Percentiles rank a stretch among this genome's conserved stretches.
Evolutionary conservation across 2,113 vertebrate genomes (phyloP).

Genomic region (Indicator indicator): DNA sequence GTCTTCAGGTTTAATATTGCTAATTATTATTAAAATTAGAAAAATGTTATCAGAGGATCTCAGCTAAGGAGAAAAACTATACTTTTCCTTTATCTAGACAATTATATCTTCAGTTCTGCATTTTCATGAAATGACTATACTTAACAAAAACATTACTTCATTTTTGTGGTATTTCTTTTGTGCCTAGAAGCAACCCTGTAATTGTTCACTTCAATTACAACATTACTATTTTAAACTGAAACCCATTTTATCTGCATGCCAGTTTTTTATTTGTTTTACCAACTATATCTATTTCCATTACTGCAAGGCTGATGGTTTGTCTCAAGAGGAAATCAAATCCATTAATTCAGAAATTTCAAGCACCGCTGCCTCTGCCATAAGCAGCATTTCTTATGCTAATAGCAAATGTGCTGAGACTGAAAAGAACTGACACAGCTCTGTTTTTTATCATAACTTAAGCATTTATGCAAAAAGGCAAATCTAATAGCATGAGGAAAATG

Average conservation of each 20-base stretch:
- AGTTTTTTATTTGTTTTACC: slow-evolving; percentile 86
- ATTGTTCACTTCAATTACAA: slow-evolving; percentile 84
- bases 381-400: slow-evolving; percentile 86
- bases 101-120: slow-evolving; percentile 73
- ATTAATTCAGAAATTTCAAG: slow-evolving; percentile 89
- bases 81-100: slow-evolving; percentile 67
- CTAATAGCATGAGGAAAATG: slow-evolving; percentile 76
- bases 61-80: slow-evolving; percentile 62
- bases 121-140: slow-evolving; percentile 70
- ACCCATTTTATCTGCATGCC: slow-evolving; percentile 83
- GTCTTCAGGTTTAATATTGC: slow-evolving; percentile 54
- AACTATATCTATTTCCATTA: slow-evolving; percentile 87
- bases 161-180: slow-evolving; percentile 81
- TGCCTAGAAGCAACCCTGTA: slow-evolving; percentile 80
- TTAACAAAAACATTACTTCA: slow-evolving; percentile 82
- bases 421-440: slow-evolving; percentile 77
- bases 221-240: slow-evolving; percentile 84
- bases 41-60: slow-evolving; percentile 71
- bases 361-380: slow-evolving; percentile 81
- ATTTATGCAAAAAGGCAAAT: slow-evolving; percentile 81
- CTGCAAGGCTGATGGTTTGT: slow-evolving; percentile 84
- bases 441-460: slow-evolving; percentile 81
- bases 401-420: slow-evolving; percentile 79
- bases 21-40: slow-evolving; percentile 70
- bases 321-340: slow-evolving; percentile 86